Base-by-base conservation (phyloP, 2,888 invertebrate genomes). In the Carcina quercana region DNA sequence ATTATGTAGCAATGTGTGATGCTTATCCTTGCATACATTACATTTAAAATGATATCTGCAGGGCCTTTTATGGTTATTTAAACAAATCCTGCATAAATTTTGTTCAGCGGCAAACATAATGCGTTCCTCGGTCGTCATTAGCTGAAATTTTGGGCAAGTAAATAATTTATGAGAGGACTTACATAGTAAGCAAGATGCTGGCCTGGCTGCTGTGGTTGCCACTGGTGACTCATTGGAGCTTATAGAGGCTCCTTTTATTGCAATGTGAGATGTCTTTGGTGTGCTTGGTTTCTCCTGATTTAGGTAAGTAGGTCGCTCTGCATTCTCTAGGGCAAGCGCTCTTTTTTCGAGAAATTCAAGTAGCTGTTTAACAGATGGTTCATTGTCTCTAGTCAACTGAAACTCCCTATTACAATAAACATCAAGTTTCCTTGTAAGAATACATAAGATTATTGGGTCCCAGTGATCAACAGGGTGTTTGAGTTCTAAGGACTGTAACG, bases 381-480 rank as follows among this genome's bases (percentile, higher is more conserved):
- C 4, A 10, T 24, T 3, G 5, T 38, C 34, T 1, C 42, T 14
- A 20, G 37, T 38, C 2, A 40, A 22, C 5, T 43, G 38, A 21
- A 34, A 43, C 0, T 34, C 25, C 3, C 37, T 21, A 10, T n/a
- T 21, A n/a, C 3, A n/a, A 6, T 3, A 4, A 21, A 3, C 8
- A n/a, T 21, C 21, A 35, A 45, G n/a, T 38, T 45, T 42, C 4
- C 45, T 37, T 12, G 29, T 24, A 4, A 45, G 8, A 25, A 43
- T 32, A 25, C 40, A 37, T 5, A 41, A n/a, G 4, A 45, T 2
- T 3, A 45, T 32, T 12, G 33, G 7, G 26, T 43, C 41, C 45
- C 43, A 43, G 2, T 15, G 2, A 8, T 27, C 8, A 3, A 38
- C 30, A 8, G 36, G 27, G 0, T 8, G 6, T 0, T 35, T 25